Evolutionary conservation across 2,888 invertebrate species (phyloP).

Genomic region (Gortyna flavago): DNA sequence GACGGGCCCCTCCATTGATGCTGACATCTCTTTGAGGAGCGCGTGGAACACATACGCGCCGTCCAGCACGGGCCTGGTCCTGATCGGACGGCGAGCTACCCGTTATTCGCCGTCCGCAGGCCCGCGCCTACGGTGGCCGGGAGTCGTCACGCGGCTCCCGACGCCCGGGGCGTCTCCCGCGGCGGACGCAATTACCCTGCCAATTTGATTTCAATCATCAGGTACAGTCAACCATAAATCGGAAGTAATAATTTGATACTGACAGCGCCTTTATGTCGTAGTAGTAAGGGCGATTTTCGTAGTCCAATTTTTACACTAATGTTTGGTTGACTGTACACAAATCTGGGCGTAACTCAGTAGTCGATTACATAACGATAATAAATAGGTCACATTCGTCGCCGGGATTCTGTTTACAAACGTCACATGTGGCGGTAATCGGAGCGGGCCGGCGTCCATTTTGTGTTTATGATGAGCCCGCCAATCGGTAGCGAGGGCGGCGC

Average conservation of each 20-base stretch:
- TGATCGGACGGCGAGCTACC: no score
- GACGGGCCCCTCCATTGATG: no score
- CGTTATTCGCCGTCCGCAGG: no score
- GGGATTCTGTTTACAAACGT: constrained; percentile 65
- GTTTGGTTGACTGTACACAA: neutral
- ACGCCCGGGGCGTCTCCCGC: no score
- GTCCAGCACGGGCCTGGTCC: no score
- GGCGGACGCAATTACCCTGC: no score
- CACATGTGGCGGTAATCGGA: constrained; percentile 77
- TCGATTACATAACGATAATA: constrained; percentile 54
- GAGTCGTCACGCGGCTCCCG: no score
- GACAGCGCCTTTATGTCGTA: neutral
- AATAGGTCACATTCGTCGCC: constrained; percentile 77
- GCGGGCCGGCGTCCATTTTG: constrained; percentile 82
- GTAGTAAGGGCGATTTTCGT: neutral
- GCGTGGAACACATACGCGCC: no score
- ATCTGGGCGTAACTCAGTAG: constrained; percentile 57
- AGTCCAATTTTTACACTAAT: neutral
- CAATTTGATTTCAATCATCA: neutral
- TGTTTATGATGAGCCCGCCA: constrained; percentile 78
- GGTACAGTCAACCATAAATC: neutral
- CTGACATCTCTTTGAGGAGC: no score
- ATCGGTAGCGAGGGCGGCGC: constrained; percentile 82
- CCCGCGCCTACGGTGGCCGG: no score
- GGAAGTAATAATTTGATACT: neutral